phyloP scores from a whole-genome alignment of 2,113 vertebrate species.

The Narcine bancroftii region DNA sequence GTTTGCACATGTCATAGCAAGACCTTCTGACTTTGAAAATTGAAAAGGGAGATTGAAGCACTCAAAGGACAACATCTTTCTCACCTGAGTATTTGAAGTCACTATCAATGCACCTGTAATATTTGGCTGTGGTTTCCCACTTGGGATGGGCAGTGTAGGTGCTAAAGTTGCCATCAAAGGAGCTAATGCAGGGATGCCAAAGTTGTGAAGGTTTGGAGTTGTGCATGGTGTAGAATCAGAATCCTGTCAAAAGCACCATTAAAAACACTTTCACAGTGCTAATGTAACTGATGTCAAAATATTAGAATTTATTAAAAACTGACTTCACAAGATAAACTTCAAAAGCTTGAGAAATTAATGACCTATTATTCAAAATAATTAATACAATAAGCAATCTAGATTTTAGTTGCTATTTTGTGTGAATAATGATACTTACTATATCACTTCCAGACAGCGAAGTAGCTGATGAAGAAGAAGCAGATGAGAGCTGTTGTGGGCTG shows the following conservation, averaged over 20 bases:
- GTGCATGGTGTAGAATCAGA: conserved; percentile 79
- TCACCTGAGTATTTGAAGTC: conserved; percentile 75
- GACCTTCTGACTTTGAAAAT: conserved; percentile 20
- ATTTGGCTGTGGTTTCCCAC: conserved; percentile 63
- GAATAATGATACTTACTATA: conserved; percentile 64
- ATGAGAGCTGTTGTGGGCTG: conserved; percentile 70
- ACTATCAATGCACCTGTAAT: conserved; percentile 68
- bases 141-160: conserved; percentile 63
- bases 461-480: conserved; percentile 72
- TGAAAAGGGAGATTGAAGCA: conserved; percentile 18
- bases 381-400: not conserved
- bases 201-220: conserved; percentile 65
- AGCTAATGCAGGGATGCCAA: conserved; percentile 65
- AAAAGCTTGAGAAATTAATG: not conserved
- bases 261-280: conserved; percentile 35
- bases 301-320: conserved; percentile 15
- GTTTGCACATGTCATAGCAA: conserved; percentile 16
- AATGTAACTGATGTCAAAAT: conserved; percentile 26
- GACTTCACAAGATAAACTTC: not conserved
- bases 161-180: conserved; percentile 61
- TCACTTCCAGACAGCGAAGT: conserved; percentile 89
- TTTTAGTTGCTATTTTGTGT: not conserved
- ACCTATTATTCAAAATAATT: conserved; percentile 10
- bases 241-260: conserved; percentile 62
- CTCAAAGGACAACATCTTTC: conserved; percentile 35